These are phyloP conservation scores for Pteria penguin DNA, from an alignment of 2,888 invertebrate species.

Conservation along the genomic window DNA sequence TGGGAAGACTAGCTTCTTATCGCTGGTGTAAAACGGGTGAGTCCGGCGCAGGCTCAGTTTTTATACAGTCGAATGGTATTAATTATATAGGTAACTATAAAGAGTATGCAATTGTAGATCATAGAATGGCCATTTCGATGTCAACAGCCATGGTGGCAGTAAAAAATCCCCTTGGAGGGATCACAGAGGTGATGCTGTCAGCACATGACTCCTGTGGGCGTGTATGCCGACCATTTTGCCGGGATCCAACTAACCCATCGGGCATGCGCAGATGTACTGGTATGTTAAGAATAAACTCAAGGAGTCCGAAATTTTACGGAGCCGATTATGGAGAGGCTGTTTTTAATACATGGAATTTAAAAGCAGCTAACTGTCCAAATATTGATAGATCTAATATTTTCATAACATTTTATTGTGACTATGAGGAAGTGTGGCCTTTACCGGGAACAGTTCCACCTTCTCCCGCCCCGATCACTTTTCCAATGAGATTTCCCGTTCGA, in stretches of 20 bases:
- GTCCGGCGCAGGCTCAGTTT: constrained; percentile 65
- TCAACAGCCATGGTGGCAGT: constrained; percentile 69
- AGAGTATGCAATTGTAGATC: constrained; percentile 69
- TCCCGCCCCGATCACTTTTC: constrained; percentile 2
- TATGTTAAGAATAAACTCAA: constrained; percentile 52
- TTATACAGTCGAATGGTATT: constrained; percentile 65
- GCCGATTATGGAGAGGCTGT: constrained; percentile 57
- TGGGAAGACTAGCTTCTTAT: constrained; percentile 52
- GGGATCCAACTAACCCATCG: constrained; percentile 33
- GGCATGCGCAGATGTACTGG: constrained; percentile 53
- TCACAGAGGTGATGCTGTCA: constrained; percentile 50
- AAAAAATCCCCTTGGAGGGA: constrained; percentile 58
- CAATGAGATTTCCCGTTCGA: constrained; percentile 1
- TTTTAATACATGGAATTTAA: constrained; percentile 53
- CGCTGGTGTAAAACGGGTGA: constrained; percentile 45
- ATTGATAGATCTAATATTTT: constrained; percentile 49
- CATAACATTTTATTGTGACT: constrained; percentile 61
- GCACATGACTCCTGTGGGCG: constrained; percentile 63
- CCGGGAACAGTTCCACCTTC: constrained; percentile 1
- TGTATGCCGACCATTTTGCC: constrained; percentile 58
- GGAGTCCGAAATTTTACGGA: constrained; percentile 55
- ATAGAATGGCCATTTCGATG: constrained; percentile 65
- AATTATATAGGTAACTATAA: constrained; percentile 72
- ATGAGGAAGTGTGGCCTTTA: constrained; percentile 58
- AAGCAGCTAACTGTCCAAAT: constrained; percentile 45